Evolutionary conservation across 2,113 vertebrate species (phyloP), one percentile per base, ranked within the genome.

Genomic region (Nothocercus nigrocapillus): DNA sequence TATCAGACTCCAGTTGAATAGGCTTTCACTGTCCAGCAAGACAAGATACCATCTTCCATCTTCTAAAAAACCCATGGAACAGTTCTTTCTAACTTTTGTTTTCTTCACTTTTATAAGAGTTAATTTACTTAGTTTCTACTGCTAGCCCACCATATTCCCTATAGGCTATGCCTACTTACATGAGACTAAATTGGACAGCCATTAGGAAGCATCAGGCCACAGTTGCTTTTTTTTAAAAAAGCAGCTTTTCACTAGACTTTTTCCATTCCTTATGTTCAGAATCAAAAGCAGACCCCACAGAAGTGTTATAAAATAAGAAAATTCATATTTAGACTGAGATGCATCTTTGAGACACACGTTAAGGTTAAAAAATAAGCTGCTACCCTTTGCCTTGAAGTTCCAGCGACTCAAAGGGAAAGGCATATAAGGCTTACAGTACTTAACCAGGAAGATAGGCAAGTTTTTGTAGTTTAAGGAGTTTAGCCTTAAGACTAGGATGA

Each of bases 41-140:
- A 66, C 44, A 51, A 62, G 82, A 51, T 42, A 22, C 14, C 51
- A 63, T 5, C 73, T 78, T 51, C 59, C 42, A 25, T 40, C 32
- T 4, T 2, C 11, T 47, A 24, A 63, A 56, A 47, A 91, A 7
- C 28, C 28, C 0, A 1, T 0, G 7, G 28, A 25, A 32, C 8
- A 74, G 67, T 13, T 73, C 28, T 69, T 69, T 3, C 9, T n/a
- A n/a, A n/a, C n/a, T n/a, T n/a, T n/a, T 11, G 1, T 9, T 7
- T 13, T 77, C 20, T 62, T 76, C 25, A 45, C 54, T 82, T 82
- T 51, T 79, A 28, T n/a, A 45, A 45, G 49, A 12, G 5, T 53
- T 91, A 16, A 78, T 92, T 90, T 63, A 68, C 61, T 78, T 53
- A 73, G 64, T 56, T 84, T 28, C 13, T n/a, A 20, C 42, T 36